A percentile compares a stretch with the other conserved stretches of the same genome.
Conservation (phyloP, 2,888 invertebrate genomes). For the Morpho deidamia region DNA sequence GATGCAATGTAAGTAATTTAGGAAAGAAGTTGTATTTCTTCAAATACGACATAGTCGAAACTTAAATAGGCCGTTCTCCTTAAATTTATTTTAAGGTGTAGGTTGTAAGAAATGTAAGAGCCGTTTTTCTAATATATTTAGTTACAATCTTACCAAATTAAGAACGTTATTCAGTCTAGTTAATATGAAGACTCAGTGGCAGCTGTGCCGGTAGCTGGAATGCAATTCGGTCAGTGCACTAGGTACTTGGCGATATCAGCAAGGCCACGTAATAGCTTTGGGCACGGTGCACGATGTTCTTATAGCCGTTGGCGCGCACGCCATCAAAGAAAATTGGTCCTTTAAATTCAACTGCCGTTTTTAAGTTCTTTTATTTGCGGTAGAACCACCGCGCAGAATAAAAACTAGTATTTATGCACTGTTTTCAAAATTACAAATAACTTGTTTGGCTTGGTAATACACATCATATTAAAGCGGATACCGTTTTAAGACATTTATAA, state of each 20-base stretch:
- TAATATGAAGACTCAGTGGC: conserved; percentile 19
- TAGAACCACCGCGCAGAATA: background rate
- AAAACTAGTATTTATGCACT: background rate
- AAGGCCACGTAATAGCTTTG: conserved; percentile 68
- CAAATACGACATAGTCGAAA: too few relatives aligned
- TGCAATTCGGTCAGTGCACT: conserved; percentile 23
- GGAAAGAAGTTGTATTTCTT: too few relatives aligned
- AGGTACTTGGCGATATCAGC: conserved; percentile 65
- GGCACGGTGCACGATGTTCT: conserved; percentile 49
- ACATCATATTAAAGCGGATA: too few relatives aligned
- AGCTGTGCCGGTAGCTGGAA: conserved; percentile 21
- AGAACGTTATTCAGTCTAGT: background rate
- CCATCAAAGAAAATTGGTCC: conserved; percentile 23
- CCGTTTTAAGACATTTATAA: too few relatives aligned
- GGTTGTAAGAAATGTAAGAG: too few relatives aligned
- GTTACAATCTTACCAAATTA: background rate
- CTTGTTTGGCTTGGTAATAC: too few relatives aligned
- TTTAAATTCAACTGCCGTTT: conserved; percentile 14
- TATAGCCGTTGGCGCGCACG: conserved; percentile 25
- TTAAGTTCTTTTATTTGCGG: conserved; percentile 8
- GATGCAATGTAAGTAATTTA: too few relatives aligned
- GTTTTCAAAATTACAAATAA: too few relatives aligned
- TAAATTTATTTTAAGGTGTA: too few relatives aligned
- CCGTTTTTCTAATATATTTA: too few relatives aligned
- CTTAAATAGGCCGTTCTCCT: too few relatives aligned